These are phyloP conservation scores for Amblyopsis rosae DNA, from an alignment of 2,113 vertebrate species.

Conservation along the genomic window DNA sequence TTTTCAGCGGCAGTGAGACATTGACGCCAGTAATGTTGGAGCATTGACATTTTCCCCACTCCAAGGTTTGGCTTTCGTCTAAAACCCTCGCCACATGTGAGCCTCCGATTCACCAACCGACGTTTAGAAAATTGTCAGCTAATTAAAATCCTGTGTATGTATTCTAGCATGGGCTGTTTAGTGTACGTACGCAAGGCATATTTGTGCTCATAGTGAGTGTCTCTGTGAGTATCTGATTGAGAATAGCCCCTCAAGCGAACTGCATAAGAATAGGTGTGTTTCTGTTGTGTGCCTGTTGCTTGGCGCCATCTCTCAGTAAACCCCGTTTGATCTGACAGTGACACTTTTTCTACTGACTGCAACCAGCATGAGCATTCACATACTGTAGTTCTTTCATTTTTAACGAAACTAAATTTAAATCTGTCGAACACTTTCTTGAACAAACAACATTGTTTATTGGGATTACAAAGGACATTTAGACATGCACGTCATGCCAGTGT, in stretches of 20 bases:
- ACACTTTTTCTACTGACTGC: slow-evolving; percentile 30
- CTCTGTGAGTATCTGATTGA: slow-evolving; percentile 58
- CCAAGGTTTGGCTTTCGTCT: slow-evolving; percentile 3
- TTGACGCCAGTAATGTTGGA: slow-evolving; percentile 37
- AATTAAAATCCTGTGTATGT: background rate
- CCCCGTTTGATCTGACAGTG: slow-evolving; percentile 55
- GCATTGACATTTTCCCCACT: slow-evolving; percentile 14
- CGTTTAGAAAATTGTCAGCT: background rate
- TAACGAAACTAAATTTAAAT: background rate
- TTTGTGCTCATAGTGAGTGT: slow-evolving; percentile 28
- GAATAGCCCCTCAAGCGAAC: slow-evolving; percentile 26
- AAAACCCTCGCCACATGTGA: background rate
- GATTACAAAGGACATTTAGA: no score
- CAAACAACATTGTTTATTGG: no score
- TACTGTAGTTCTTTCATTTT: background rate
- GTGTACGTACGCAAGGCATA: no score
- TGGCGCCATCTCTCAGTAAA: slow-evolving; percentile 46
- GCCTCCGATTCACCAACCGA: no score
- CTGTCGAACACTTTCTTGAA: no score
- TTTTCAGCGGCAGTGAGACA: slow-evolving; percentile 27
- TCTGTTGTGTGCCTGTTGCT: slow-evolving; percentile 8
- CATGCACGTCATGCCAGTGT: no score
- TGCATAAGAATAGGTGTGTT: slow-evolving; percentile 53
- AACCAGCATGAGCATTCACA: background rate
- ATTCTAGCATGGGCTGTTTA: no score